phyloP scores from a whole-genome alignment of 2,113 vertebrate species.

The Sterrhoptilus dennistouni region DNA sequence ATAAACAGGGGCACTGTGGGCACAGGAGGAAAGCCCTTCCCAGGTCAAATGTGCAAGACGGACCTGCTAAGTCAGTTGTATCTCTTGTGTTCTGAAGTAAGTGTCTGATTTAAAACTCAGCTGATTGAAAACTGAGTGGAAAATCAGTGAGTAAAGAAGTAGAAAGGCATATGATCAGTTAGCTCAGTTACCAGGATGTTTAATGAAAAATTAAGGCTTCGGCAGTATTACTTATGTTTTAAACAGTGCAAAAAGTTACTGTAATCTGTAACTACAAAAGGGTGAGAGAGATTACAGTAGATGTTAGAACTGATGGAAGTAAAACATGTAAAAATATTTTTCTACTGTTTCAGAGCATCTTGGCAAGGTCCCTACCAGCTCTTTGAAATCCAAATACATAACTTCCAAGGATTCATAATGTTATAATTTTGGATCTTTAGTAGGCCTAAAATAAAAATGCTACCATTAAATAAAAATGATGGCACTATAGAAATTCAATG shows the following conservation, averaged over 20 bases:
- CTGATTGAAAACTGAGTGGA: background rate
- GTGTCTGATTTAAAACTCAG: background rate
- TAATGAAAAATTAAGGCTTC: background rate
- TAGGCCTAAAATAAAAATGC: no score
- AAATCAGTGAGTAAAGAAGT: background rate
- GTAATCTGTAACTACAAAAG: background rate
- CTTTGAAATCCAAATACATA: background rate
- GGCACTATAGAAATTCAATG: background rate
- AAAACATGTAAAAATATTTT: background rate
- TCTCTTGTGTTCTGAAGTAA: background rate
- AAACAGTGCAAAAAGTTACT: background rate
- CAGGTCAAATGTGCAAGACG: background rate
- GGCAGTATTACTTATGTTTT: background rate
- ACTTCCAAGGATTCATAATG: background rate
- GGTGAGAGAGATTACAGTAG: background rate
- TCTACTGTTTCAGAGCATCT: background rate
- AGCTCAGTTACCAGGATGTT: background rate
- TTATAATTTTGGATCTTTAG: background rate
- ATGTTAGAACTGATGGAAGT: background rate
- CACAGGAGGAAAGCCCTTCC: background rate
- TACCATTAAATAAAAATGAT: background rate
- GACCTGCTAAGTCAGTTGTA: background rate
- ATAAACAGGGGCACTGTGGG: background rate
- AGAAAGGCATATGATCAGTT: background rate
- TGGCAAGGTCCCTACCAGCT: background rate